Evolutionary conservation across 2,888 invertebrate species (phyloP).

Genomic region (Colostygia pectinataria): DNA sequence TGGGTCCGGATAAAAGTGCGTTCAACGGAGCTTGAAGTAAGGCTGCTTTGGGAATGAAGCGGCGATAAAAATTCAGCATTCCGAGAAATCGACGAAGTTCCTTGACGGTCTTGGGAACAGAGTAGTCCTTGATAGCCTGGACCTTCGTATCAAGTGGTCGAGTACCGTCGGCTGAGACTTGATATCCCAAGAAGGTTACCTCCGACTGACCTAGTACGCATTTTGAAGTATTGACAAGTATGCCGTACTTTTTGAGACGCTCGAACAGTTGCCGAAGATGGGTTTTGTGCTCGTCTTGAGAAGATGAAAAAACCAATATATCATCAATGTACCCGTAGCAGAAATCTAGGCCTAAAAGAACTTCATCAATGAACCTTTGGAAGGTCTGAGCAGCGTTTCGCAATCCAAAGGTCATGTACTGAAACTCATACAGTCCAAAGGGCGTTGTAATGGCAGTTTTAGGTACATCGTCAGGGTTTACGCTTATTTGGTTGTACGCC

Average conservation of each 20-base stretch:
- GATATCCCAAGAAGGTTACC: constrained; percentile 9
- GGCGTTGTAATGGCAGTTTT: not conserved
- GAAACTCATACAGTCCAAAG: too few relatives aligned
- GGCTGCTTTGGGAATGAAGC: constrained; percentile 28
- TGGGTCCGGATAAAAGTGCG: constrained; percentile 15
- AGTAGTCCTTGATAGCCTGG: constrained; percentile 25
- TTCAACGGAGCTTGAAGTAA: constrained; percentile 27
- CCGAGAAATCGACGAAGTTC: constrained; percentile 21
- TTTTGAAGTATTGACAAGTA: constrained; percentile 7
- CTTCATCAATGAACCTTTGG: constrained; percentile 1
- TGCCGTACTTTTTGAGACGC: constrained; percentile 1
- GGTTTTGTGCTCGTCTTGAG: not conserved
- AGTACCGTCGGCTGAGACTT: not conserved
- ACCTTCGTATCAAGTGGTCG: constrained; percentile 32
- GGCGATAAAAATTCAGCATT: constrained; percentile 21
- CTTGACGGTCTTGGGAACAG: constrained; percentile 28
- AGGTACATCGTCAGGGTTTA: not conserved
- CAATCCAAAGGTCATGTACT: not conserved
- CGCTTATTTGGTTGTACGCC: too few relatives aligned
- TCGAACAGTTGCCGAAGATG: not conserved
- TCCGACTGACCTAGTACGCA: constrained; percentile 2
- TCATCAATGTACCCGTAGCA: constrained; percentile 7
- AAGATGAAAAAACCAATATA: not conserved
- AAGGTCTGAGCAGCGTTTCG: constrained; percentile 1
- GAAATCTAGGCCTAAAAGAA: not conserved